phyloP scores from a whole-genome alignment of 2,797 vertebrate genomes.

The Uromys caudimaculatus region DNA sequence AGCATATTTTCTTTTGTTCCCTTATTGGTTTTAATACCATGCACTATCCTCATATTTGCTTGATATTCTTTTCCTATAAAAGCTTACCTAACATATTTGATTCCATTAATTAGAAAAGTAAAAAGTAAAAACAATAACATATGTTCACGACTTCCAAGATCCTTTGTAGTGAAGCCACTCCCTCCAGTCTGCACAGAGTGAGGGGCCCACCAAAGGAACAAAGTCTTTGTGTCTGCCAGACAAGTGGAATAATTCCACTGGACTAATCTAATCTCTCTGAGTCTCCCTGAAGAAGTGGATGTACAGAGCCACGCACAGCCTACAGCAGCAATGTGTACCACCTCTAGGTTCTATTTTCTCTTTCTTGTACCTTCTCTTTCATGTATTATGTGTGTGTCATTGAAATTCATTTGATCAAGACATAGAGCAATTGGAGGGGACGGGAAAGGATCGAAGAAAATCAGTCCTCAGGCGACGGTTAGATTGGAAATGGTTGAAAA shows the following conservation, averaged over 20 bases:
- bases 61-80: neutral
- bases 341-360: conserved; percentile 15
- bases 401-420: conserved; percentile 70
- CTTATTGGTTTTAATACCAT: neutral
- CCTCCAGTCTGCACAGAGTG: no score
- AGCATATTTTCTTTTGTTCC: neutral
- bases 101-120: neutral
- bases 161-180: conserved; percentile 5
- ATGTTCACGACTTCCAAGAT: neutral
- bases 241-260: neutral
- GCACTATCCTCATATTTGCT: neutral
- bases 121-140: neutral
- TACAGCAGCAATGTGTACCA: neutral
- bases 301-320: neutral
- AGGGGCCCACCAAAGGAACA: neutral
- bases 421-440: neutral
- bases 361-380: neutral
- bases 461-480: conserved; percentile 58
- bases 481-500: conserved; percentile 69
- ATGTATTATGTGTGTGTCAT: conserved; percentile 38
- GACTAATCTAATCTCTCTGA: neutral
- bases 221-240: neutral
- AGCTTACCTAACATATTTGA: neutral
- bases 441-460: conserved; percentile 38
- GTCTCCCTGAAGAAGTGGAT: neutral